Percentiles rank a stretch among this genome's conserved stretches.
These are phyloP conservation scores for Colossoma macropomum DNA, from an alignment of 2,113 vertebrate genomes.

Conservation along the genomic window DNA sequence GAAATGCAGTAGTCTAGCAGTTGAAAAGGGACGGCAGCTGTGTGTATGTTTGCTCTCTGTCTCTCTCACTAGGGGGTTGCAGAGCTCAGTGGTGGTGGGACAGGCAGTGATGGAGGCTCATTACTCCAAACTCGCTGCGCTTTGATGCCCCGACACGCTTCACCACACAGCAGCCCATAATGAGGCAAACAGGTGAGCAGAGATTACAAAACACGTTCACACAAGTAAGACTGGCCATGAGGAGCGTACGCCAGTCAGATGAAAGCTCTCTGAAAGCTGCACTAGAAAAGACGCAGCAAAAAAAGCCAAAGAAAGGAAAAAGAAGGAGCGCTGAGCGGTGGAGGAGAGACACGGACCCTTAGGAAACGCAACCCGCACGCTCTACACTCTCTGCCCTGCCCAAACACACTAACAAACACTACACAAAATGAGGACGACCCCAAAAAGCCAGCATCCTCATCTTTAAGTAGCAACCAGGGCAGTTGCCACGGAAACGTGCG, in stretches of 20 bases:
- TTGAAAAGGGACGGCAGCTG: slow-evolving; percentile 28
- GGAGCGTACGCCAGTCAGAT: slow-evolving; percentile 14
- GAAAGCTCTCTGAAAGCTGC: slow-evolving; percentile 10
- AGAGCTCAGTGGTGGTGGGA: slow-evolving; percentile 58
- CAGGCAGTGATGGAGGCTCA: slow-evolving; percentile 64
- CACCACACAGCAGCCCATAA: slow-evolving; percentile 57
- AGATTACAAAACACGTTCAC: slow-evolving; percentile 27
- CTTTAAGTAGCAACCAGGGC: slow-evolving; percentile 32
- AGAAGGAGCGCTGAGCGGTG: not conserved
- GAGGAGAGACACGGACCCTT: not conserved
- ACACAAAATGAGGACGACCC: not conserved
- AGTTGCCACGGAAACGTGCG: slow-evolving; percentile 70
- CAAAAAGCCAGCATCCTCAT: not conserved
- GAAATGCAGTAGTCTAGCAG: not conserved
- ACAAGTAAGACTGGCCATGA: not conserved
- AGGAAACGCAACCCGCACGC: not conserved
- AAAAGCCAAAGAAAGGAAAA: not conserved
- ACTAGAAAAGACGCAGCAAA: not conserved
- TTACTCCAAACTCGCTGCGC: slow-evolving; percentile 57
- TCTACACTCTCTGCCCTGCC: not conserved
- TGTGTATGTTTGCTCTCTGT: slow-evolving; percentile 56
- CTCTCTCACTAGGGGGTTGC: slow-evolving; percentile 58
- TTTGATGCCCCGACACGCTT: slow-evolving; percentile 64
- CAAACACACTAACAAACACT: not conserved
- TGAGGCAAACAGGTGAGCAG: slow-evolving; percentile 63